phyloP scores from a whole-genome alignment of 2,888 invertebrate genomes.

The Leptopilina syphax region DNA sequence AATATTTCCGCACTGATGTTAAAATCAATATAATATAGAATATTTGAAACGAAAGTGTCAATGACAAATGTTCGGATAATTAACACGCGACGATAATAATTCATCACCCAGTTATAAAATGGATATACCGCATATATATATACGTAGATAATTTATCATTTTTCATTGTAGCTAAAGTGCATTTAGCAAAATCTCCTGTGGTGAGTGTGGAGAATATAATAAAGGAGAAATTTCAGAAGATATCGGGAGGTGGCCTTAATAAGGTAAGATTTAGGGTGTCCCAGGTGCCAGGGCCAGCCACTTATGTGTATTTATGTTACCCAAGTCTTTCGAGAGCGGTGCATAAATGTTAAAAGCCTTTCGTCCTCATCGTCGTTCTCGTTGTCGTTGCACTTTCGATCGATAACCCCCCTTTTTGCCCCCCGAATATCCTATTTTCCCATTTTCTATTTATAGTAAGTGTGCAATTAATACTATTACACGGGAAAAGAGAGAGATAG shows the following conservation, averaged over 20 bases:
- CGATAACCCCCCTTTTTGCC: not conserved
- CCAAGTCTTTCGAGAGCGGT: constrained; percentile 50
- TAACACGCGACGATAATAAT: constrained; percentile 38
- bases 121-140: too few relatives aligned
- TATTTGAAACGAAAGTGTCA: too few relatives aligned
- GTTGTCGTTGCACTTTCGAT: constrained; percentile 5
- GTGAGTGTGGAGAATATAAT: constrained; percentile 25
- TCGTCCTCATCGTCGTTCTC: not conserved
- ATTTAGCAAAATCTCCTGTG: constrained; percentile 19
- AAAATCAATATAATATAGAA: too few relatives aligned
- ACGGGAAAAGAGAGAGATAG: not conserved
- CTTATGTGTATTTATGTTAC: constrained; percentile 62
- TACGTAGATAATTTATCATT: constrained; percentile 36
- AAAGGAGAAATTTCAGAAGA: constrained; percentile 37
- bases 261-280: constrained; percentile 69
- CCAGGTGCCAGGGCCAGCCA: constrained; percentile 64
- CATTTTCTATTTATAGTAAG: constrained; percentile 27
- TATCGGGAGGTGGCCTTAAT: constrained; percentile 61
- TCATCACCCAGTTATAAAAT: constrained; percentile 4
- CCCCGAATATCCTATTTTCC: constrained; percentile 21
- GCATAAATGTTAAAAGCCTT: constrained; percentile 65
- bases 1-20: too few relatives aligned
- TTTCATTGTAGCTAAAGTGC: constrained; percentile 1
- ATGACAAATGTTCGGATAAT: not conserved
- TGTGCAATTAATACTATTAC: constrained; percentile 17